Base-by-base conservation (phyloP, 2,888 invertebrate genomes). In the Cephus rjabovi region DNA sequence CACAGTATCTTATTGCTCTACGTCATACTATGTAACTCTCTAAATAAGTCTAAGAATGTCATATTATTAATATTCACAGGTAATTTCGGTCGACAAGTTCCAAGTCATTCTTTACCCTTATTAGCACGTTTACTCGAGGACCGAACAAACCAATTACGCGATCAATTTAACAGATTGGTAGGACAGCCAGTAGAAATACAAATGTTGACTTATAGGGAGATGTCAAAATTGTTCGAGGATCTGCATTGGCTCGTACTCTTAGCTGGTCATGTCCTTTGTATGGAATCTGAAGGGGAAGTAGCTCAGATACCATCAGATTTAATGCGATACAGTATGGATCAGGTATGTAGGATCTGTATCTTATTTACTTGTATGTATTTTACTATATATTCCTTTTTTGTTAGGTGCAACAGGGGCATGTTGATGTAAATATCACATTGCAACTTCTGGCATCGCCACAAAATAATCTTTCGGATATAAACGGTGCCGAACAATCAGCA, bases 191-290 rank as follows among this genome's bases (percentile, higher is more conserved):
- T 86, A 74, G 71, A 83, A 4, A 78, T 85, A 68, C 84, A 84
- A 73, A 79, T 78, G 23, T 81, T 85, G 1, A 81, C 78, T 35
- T 77, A 83, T 0, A 90, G 90, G 34, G 91, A 93, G 77, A 89
- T 97, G 37, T 93, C 94, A 79, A 93, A 93, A 75, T 92, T 98
- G 56, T 97, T 96, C 88, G 98, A 98, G 92, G 98, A 98, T 92
- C 92, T 98, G 34, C 97, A 98, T 90, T 98, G 98, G 98, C 93
- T 97, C 37, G 92, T 98, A 35, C 94, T 98, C 87, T 95, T 98
- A 76, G 81, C 92, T 90, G 96, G 96, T 84, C 94, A 95, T 88
- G 93, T 95, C 3, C 89, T 96, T 74, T 94, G 95, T 76, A 94
- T 95, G 92, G 95, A 95, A 80, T 93, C 94, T 77, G 94, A 94